phyloP scores from a whole-genome alignment of 2,113 vertebrate species.

The Pithys albifrons region DNA sequence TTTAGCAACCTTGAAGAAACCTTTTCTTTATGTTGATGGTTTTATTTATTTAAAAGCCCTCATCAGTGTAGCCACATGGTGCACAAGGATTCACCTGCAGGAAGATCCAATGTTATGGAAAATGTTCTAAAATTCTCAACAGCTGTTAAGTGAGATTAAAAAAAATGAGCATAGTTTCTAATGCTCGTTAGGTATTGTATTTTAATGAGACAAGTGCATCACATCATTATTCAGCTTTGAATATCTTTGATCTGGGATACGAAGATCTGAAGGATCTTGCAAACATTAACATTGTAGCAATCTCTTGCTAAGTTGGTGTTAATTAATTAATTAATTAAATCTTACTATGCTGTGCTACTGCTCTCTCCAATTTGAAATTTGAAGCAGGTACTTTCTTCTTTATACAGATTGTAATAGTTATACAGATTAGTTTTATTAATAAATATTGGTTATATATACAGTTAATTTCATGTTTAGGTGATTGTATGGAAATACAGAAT shows the following conservation, averaged over 20 bases:
- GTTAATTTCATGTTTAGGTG: neutral
- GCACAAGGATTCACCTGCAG: neutral
- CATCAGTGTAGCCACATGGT: neutral
- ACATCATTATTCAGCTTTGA: neutral
- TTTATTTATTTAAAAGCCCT: conserved; percentile 32
- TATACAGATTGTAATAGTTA: neutral
- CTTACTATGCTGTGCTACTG: neutral
- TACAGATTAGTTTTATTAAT: neutral
- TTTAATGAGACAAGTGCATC: neutral
- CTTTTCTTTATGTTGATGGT: neutral
- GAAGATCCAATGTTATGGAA: neutral
- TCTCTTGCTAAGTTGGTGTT: neutral
- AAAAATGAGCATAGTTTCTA: neutral
- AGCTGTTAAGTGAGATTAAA: neutral
- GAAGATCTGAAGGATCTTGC: neutral
- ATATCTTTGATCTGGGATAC: neutral
- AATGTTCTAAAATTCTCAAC: neutral
- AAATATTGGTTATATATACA: neutral
- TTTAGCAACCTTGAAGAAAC: conserved; percentile 47
- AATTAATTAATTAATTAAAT: neutral
- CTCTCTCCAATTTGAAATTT: neutral
- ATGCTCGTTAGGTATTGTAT: neutral
- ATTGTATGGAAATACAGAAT: neutral
- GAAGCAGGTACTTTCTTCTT: neutral
- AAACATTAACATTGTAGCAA: neutral